These are phyloP conservation scores for Crypturellus tataupa DNA, from an alignment of 2,797 vertebrate genomes.

Conservation along the genomic window DNA sequence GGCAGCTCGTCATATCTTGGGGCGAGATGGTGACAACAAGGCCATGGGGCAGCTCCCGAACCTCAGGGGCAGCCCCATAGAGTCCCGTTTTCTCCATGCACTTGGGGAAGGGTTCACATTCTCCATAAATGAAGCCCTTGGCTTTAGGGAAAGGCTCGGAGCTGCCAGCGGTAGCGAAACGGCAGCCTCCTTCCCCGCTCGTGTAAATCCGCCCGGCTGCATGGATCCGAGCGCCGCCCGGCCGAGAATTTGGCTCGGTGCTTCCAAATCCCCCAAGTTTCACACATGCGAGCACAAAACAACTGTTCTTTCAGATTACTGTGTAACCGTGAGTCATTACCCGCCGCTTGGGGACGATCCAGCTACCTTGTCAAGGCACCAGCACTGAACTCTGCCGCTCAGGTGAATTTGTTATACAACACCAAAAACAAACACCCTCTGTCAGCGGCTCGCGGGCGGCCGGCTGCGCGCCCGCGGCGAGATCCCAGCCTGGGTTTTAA, in stretches of 20 bases:
- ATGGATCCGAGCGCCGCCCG: not conserved
- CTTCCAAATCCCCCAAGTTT: not conserved
- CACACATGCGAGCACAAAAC: not conserved
- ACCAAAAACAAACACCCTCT: not conserved
- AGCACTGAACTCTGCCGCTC: not conserved
- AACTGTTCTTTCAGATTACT: not conserved
- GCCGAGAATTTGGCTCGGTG: not conserved
- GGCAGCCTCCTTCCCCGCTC: not conserved
- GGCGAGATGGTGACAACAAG: accelerated
- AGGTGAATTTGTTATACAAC: not conserved
- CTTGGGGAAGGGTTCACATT: not conserved
- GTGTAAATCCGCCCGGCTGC: not conserved
- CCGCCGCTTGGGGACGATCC: not conserved
- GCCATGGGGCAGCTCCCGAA: not conserved
- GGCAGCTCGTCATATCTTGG: not conserved
- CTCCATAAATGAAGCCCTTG: not conserved
- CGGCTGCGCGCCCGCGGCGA: not conserved
- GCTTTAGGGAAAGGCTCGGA: not conserved
- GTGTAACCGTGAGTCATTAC: not conserved
- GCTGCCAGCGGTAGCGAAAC: not conserved
- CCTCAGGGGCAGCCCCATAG: not conserved
- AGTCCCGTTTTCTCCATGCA: not conserved
- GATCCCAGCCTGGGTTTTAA: not conserved
- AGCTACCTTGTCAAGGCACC: not conserved
- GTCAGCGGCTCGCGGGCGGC: not conserved